Base-by-base conservation (phyloP, 1,140 invertebrate genomes). In the Drosophila nikananu region DNA sequence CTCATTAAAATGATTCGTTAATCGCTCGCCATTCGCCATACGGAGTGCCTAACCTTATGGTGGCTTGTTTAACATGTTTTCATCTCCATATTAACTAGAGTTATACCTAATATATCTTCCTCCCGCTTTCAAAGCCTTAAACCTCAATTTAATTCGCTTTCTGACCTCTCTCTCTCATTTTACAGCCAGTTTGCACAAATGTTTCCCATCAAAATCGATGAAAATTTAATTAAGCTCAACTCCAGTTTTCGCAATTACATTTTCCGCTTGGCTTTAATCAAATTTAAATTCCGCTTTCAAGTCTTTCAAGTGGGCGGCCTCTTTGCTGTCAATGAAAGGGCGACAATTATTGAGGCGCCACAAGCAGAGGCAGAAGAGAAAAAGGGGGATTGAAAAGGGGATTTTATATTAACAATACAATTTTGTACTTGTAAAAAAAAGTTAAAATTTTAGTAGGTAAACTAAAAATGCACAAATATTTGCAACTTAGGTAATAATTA, bases 1-100 rank as follows among this genome's bases (percentile, higher is more conserved):
- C 81, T 66, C 65, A 87, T 89, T 87, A 89, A 87, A 87, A 89
- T 78, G 67, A 65, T 77, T 77, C 77, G 68, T 81, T 70, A 83
- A 89, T 80, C 41, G 65, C 21, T 21, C 15, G 66, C 27, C 30
- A 41, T 76, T 75, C 65, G 51, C 63, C 68, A 83, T 77, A 62
- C 52, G 49, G 49, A 71, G 25, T 25, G 61, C 39, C n/a, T 44
- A 58, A 52, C 71, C 55, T 58, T 71, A 77, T 54, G 25, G 48
- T 68, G 52, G 7, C 21, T 39, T 57, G 49, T 51, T 49, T 35
- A 65, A 57, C 64, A 68, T 70, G 66, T 25, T 70, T 67, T 37
- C 25, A 67, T 52, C 10, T 54, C 46, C 21, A 44, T 54, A 27
- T 42, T 35, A 17, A 30, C 25, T 9, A 7, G n/a, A n/a, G 17